Percentiles rank a stretch among this genome's conserved stretches.
Evolutionary conservation across 2,113 vertebrate genomes (phyloP).

Genomic region (Lophius piscatorius): DNA sequence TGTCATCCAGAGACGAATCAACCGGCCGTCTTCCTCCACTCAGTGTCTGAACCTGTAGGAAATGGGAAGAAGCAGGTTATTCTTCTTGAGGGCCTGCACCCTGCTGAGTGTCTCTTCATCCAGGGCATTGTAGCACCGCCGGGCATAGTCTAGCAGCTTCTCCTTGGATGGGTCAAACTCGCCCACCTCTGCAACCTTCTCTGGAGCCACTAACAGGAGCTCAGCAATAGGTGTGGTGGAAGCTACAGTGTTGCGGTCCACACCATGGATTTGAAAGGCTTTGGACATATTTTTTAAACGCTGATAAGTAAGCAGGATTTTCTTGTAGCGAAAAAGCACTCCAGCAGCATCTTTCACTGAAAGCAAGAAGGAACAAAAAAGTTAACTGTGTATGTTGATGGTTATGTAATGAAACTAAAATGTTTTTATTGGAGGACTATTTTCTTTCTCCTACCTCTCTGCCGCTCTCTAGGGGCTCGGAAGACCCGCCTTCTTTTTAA

Average conservation of each 20-base stretch:
- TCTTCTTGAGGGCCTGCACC: slow-evolving; percentile 91
- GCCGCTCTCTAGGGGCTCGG: slow-evolving; percentile 84
- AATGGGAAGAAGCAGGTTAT: slow-evolving; percentile 90
- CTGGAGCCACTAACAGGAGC: slow-evolving; percentile 88
- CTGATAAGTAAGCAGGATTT: slow-evolving; percentile 91
- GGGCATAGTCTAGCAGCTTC: slow-evolving; percentile 89
- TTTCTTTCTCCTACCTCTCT: slow-evolving; percentile 79
- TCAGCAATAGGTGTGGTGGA: slow-evolving; percentile 91
- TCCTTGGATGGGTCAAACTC: slow-evolving; percentile 91
- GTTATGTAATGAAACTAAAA: neutral
- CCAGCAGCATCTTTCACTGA: slow-evolving; percentile 91
- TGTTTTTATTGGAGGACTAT: neutral
- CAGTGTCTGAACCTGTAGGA: slow-evolving; percentile 87
- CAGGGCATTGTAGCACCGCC: slow-evolving; percentile 87
- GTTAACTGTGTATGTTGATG: neutral
- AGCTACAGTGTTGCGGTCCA: slow-evolving; percentile 91
- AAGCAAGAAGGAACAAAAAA: slow-evolving; percentile 5
- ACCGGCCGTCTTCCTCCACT: slow-evolving; percentile 16
- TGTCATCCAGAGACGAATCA: slow-evolving; percentile 6
- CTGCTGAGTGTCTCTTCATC: slow-evolving; percentile 88
- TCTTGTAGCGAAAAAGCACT: slow-evolving; percentile 91
- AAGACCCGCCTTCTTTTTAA: slow-evolving; percentile 80
- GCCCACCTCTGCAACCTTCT: slow-evolving; percentile 88
- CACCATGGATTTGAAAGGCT: slow-evolving; percentile 89
- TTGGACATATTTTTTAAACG: slow-evolving; percentile 91